Evolutionary conservation across 2,113 vertebrate genomes (phyloP), one percentile per base, ranked within the genome.

Genomic region (Ia io): DNA sequence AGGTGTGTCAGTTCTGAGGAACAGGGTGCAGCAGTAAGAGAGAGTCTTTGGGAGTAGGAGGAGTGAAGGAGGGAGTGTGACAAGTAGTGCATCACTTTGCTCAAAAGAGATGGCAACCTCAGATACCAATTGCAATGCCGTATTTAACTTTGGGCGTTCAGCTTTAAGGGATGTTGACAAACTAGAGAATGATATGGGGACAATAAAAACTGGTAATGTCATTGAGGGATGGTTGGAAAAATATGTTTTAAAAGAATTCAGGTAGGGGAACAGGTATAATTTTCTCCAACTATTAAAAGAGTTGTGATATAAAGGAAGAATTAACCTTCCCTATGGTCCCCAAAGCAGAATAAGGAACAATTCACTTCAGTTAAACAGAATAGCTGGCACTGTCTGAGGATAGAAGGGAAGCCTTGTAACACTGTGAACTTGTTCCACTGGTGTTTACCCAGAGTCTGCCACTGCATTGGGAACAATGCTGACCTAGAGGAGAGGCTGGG

Each of bases 61-160:
- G 25, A 2, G 13, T 13, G 30, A 49, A 47, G 28, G 3, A 6
- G 40, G 17, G 22, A 10, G 7, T 37, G 2, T 14, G 44, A 6
- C 1, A 8, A n/a, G 1, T 0, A 18, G 56, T 13, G 1, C 3
- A 7, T 65, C 12, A 13, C 9, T 23, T 42, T 59, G 18, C 13
- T 88, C 3, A n/a, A 42, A 47, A 65, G 35, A 88, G 69, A 40
- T 13, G 65, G 23, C 17, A 37, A 18, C 42, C 28, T 84, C 65
- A 63, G 76, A 32, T 18, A 32, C 14, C 8, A 32, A 30, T 9
- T 3, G 14, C 35, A 83, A 25, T 59, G 53, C 25, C 82, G 9
- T 20, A 12, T 79, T 80, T 80, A 42, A 51, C 40, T 28, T 22
- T 30, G 12, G 23, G 1, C 6, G 1, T 90, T 78, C 59, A 3